Percentiles rank a stretch among this genome's conserved stretches.
Conservation (phyloP, 1,140 invertebrate species). For the Potamilus streckersoni region DNA sequence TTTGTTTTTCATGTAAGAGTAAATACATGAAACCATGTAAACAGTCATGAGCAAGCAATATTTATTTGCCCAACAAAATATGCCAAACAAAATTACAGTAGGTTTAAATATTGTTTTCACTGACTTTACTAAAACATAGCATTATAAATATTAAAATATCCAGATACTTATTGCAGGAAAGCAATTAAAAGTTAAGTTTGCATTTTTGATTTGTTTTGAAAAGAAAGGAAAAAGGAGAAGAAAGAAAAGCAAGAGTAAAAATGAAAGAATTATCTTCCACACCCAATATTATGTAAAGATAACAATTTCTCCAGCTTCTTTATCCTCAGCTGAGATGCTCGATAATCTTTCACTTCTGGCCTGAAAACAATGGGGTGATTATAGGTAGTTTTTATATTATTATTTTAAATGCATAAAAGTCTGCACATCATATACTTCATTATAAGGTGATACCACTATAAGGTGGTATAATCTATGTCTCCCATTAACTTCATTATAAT, state of each 20-base stretch:
- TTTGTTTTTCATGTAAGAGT: too few species aligned
- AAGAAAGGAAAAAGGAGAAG: background rate
- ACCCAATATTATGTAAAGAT: constrained; percentile 58
- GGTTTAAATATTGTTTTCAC: too few species aligned
- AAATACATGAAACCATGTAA: too few species aligned
- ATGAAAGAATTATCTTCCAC: background rate
- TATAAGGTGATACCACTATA: too few species aligned
- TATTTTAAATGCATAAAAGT: background rate
- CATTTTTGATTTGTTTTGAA: background rate
- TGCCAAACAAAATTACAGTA: too few species aligned
- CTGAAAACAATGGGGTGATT: constrained; percentile 37
- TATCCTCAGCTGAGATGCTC: constrained; percentile 46
- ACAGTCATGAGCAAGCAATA: too few species aligned
- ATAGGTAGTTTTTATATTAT: background rate
- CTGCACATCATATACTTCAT: background rate
- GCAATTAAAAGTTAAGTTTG: background rate
- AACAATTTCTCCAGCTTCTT: constrained; percentile 61
- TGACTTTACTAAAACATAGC: too few species aligned
- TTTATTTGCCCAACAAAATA: too few species aligned
- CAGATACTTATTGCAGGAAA: background rate
- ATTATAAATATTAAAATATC: too few species aligned
- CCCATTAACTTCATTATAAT: background rate
- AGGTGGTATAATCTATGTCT: too few species aligned
- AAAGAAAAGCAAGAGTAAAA: background rate
- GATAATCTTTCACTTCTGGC: constrained; percentile 58